Evolutionary conservation across 1,140 invertebrate species (phyloP).

Genomic region (Gryllus bimaculatus): DNA sequence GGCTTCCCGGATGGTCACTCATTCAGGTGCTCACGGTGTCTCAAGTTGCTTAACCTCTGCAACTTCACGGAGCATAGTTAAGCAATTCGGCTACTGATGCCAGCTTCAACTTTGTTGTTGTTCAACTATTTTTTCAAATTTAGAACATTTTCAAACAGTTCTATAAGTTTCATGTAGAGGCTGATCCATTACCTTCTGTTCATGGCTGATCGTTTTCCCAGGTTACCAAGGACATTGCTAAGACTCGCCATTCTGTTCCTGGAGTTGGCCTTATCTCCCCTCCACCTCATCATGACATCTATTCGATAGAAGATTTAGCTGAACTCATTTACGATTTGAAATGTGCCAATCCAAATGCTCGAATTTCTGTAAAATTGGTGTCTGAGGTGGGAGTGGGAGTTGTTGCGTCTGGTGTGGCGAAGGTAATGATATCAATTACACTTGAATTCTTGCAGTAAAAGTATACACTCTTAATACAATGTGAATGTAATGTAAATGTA

Average conservation of each 20-base stretch:
- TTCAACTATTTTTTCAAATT: neutral
- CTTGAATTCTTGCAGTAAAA: constrained; percentile 16
- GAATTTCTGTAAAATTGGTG: constrained; percentile 96
- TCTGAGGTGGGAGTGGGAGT: constrained; percentile 98
- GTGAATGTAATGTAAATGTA: constrained; percentile 29
- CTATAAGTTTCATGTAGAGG: no score
- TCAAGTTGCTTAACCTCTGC: no score
- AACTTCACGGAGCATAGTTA: no score
- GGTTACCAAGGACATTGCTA: constrained; percentile 82
- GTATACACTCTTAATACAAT: constrained; percentile 31
- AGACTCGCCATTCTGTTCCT: constrained; percentile 87
- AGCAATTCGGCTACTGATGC: neutral
- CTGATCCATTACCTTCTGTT: neutral
- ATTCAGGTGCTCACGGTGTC: no score
- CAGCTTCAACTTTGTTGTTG: neutral
- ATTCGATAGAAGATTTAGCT: constrained; percentile 97
- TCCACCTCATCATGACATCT: constrained; percentile 98
- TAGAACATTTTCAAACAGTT: no score
- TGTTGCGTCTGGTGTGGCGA: constrained; percentile 94
- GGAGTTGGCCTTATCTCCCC: constrained; percentile 98
- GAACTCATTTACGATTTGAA: constrained; percentile 98
- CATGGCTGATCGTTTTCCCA: neutral
- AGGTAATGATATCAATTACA: constrained; percentile 34
- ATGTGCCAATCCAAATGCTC: constrained; percentile 88
- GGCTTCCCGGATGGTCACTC: no score